Percentiles rank a stretch among this genome's conserved stretches.
Evolutionary conservation across 2,113 vertebrate species (phyloP).

Genomic region (Parus major): DNA sequence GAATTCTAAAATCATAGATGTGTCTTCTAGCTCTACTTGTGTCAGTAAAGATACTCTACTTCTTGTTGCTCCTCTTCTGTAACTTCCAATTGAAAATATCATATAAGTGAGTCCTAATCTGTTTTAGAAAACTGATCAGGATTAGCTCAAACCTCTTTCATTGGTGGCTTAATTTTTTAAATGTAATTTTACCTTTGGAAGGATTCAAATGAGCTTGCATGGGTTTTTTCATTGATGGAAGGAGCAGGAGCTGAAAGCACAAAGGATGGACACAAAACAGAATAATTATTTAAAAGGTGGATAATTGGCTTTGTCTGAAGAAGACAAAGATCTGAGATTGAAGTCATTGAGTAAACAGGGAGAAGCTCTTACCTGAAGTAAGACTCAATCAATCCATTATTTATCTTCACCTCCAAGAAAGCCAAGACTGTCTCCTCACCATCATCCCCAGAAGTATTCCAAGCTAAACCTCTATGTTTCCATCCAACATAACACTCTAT

Average conservation of each 20-base stretch:
- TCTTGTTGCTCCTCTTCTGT: neutral
- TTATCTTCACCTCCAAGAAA: neutral
- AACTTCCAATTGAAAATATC: neutral
- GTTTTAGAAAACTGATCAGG: neutral
- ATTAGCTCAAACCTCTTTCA: neutral
- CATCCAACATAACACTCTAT: neutral
- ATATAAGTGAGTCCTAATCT: neutral
- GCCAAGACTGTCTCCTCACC: neutral
- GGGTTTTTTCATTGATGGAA: neutral
- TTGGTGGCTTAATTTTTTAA: neutral
- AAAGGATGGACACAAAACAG: neutral
- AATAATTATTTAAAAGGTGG: neutral
- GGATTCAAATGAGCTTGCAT: neutral
- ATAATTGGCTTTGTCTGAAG: neutral
- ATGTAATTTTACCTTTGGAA: neutral
- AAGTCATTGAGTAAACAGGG: neutral
- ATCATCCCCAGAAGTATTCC: neutral
- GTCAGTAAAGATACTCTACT: neutral
- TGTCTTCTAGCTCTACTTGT: neutral
- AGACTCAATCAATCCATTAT: neutral
- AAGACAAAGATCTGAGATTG: neutral
- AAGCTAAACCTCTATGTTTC: neutral
- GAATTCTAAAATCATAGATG: neutral
- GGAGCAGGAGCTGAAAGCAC: neutral
- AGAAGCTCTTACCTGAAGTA: neutral